Conservation (phyloP, 2,888 invertebrate species). For the Empis livida region DNA sequence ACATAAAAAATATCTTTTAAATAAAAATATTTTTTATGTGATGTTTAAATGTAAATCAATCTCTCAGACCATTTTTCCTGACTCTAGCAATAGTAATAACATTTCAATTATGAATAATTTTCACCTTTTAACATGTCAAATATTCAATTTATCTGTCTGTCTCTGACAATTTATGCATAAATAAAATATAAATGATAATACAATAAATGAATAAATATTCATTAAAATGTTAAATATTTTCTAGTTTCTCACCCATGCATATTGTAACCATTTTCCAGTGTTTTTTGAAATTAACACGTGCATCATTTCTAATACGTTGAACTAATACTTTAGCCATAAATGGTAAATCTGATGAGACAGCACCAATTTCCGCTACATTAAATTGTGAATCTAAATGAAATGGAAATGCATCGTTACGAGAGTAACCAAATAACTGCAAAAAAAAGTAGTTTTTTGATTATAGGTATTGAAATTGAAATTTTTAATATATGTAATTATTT, state of each 20-base stretch:
- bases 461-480: too few relatives aligned
- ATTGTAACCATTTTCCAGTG: constrained; percentile 56
- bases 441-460: too few relatives aligned
- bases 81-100: too few relatives aligned
- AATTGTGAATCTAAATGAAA: constrained; percentile 35
- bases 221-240: neutral
- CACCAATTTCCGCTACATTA: constrained; percentile 41
- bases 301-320: constrained; percentile 36
- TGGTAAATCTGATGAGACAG: constrained; percentile 39
- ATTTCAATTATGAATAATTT: too few relatives aligned
- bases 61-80: too few relatives aligned
- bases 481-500: constrained; percentile 4
- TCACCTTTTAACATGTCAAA: too few relatives aligned
- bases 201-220: neutral
- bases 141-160: neutral
- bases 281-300: constrained; percentile 35
- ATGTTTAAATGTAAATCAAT: too few relatives aligned
- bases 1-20: too few relatives aligned
- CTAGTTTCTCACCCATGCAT: constrained; percentile 22
- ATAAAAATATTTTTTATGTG: too few relatives aligned
- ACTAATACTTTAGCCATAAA: constrained; percentile 40
- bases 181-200: neutral
- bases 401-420: constrained; percentile 34
- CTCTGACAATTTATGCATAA: neutral
- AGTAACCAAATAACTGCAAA: constrained; percentile 38